A percentile compares a stretch with the other conserved stretches of the same genome.
Conservation (phyloP, 2,888 invertebrate genomes). For the Byasa hedistus region DNA sequence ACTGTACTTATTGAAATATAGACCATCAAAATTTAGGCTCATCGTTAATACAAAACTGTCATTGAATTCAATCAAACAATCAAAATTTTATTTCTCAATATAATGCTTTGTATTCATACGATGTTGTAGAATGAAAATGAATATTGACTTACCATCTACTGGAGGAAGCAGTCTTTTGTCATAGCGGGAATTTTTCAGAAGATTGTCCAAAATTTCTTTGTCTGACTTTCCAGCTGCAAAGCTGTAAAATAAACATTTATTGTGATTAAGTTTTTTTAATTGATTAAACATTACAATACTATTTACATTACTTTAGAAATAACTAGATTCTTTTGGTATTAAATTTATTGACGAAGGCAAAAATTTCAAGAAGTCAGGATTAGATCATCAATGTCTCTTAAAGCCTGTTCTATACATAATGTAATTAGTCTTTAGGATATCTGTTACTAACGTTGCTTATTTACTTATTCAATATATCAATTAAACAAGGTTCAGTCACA, state of each 20-base stretch:
- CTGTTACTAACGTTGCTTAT: neutral
- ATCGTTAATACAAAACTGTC: neutral
- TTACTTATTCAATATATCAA: neutral
- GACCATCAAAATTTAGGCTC: neutral
- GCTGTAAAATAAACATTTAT: constrained; percentile 73
- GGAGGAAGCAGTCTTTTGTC: constrained; percentile 95
- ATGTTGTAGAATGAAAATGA: neutral
- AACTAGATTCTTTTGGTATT: too few relatives aligned
- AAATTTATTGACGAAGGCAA: too few relatives aligned
- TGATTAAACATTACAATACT: neutral
- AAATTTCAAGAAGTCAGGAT: too few relatives aligned
- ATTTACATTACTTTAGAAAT: too few relatives aligned
- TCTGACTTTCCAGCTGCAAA: constrained; percentile 95
- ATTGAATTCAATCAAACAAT: neutral
- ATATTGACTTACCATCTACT: constrained; percentile 85
- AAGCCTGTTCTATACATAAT: neutral
- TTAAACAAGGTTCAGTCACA: neutral
- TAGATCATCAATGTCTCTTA: neutral
- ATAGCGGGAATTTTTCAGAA: constrained; percentile 92
- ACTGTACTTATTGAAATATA: constrained; percentile 7
- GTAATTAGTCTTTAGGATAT: too few relatives aligned
- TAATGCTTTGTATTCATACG: neutral
- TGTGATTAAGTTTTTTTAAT: neutral
- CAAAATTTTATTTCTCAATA: neutral
- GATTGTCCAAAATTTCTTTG: constrained; percentile 95